These are phyloP conservation scores for Montipora capricornis DNA, from an alignment of 64 coral and sea anemone genomes.

Conservation along the genomic window DNA sequence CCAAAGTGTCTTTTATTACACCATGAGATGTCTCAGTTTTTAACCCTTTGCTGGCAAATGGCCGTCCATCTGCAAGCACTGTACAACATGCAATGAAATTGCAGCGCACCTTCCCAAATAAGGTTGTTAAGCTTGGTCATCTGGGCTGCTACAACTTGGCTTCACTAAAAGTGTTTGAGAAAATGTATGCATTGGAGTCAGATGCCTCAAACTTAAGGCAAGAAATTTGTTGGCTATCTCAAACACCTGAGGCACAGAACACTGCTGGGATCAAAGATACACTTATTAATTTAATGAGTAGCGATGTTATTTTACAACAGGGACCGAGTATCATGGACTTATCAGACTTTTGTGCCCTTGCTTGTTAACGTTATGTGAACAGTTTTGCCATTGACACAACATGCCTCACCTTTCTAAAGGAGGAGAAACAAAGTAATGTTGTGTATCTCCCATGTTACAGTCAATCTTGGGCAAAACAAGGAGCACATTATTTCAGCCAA, in stretches of 20 bases:
- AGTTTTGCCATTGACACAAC: not conserved
- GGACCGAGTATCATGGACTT: not conserved
- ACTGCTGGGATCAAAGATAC: not conserved
- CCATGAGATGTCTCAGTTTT: not conserved
- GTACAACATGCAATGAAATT: not conserved
- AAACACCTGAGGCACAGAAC: not conserved
- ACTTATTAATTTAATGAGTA: not conserved
- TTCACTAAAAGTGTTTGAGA: not conserved
- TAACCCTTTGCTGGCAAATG: not conserved
- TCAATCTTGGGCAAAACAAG: not conserved
- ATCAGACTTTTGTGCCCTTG: not conserved
- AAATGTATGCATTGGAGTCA: not conserved
- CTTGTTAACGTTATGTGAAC: constrained; percentile 7
- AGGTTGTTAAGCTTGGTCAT: not conserved
- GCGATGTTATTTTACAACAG: constrained; percentile 1
- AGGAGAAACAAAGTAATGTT: not conserved
- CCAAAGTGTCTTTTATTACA: not conserved
- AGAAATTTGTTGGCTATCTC: not conserved
- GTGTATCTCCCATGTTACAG: constrained; percentile 35
- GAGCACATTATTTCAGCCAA: constrained; percentile 16
- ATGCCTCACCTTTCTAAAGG: no score
- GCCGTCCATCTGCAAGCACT: not conserved
- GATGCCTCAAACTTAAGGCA: not conserved
- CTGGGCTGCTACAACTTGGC: not conserved
- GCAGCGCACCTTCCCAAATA: not conserved